Evolutionary conservation across 2,888 invertebrate genomes (phyloP).

Genomic region (Metopia argyrocephala): DNA sequence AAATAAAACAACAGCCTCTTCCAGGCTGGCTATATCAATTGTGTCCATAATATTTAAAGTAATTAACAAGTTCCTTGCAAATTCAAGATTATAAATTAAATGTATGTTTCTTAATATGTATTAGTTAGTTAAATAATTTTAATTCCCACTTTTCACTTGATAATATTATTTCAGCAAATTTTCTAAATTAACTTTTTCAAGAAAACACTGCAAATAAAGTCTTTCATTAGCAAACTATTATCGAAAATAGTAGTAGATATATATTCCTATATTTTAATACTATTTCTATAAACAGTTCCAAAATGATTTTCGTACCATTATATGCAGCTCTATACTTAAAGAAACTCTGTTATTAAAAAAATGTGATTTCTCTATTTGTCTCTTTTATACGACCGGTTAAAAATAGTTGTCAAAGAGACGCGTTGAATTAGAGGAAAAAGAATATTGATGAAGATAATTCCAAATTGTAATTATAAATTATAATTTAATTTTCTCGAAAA

Average conservation of each 20-base stretch:
- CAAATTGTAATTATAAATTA: neutral
- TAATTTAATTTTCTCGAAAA: too few species aligned
- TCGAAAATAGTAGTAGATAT: slow-evolving; percentile 1
- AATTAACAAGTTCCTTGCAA: neutral
- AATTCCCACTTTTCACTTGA: neutral
- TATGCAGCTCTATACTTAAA: too few species aligned
- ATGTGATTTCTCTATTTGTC: slow-evolving; percentile 1
- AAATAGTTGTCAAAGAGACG: slow-evolving; percentile 26
- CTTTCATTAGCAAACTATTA: slow-evolving; percentile 15
- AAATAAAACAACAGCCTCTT: slow-evolving; percentile 77
- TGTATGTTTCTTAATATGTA: neutral
- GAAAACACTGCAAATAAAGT: slow-evolving; percentile 14
- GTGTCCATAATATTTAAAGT: slow-evolving; percentile 69
- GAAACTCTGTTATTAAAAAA: too few species aligned
- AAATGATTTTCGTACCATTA: neutral
- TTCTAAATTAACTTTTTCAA: slow-evolving; percentile 14
- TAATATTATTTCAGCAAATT: neutral
- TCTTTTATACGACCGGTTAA: neutral
- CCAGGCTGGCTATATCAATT: slow-evolving; percentile 75
- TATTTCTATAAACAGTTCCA: neutral
- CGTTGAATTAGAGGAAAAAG: slow-evolving; percentile 26
- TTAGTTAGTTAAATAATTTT: too few species aligned
- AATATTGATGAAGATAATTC: neutral
- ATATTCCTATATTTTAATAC: neutral
- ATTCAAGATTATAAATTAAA: neutral